Evolutionary conservation across 1,140 invertebrate genomes (phyloP), one percentile per base, ranked within the genome.

Genomic region (Belonocnema kinseyi): DNA sequence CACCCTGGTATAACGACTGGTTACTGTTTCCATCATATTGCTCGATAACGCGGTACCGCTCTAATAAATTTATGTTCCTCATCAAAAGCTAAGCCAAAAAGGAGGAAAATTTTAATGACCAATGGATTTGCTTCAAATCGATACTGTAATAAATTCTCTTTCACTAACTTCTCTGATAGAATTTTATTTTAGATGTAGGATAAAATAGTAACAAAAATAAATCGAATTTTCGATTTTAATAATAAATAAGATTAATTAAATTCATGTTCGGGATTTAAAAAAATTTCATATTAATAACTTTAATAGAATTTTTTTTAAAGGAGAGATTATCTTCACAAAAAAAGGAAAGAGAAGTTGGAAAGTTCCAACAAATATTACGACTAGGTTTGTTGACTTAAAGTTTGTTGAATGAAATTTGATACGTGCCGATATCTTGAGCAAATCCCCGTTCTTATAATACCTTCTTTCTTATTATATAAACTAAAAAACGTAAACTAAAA

Each of bases 31-130:
- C 21, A 61, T 61, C 21, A 61, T 19, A 26, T 21, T 61, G 56
- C 56, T 61, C 56, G 26, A 61, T 61, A 61, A 61, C 56, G 56
- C 33, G 56, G 14, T 61, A 61, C 33, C 21, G 33, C 33, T 26
- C 56, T 61, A 61, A 61, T 61, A 61, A 61, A 61, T 61, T 61
- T 61, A 61, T 26, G 56, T 26, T 26, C 13, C 56, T 61, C 56
- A 12, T 33, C 56, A 19, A 61, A 19, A 21, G 56, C 56, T 61
- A 16, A 33, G 26, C 33, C 56, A 61, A 26, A 5, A 61, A 61
- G 33, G 33, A 26, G 21, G 33, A 26, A 61, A 61, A 61, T 26
- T 26, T 61, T 61, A 61, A 61, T 61, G 17, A 21, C 56, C 56
- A 61, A 61, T 61, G 56, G 21, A 26, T 26, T 61, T 13, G 6